These are phyloP conservation scores for Lagodon rhomboides DNA, from an alignment of 2,797 vertebrate genomes.

Conservation along the genomic window DNA sequence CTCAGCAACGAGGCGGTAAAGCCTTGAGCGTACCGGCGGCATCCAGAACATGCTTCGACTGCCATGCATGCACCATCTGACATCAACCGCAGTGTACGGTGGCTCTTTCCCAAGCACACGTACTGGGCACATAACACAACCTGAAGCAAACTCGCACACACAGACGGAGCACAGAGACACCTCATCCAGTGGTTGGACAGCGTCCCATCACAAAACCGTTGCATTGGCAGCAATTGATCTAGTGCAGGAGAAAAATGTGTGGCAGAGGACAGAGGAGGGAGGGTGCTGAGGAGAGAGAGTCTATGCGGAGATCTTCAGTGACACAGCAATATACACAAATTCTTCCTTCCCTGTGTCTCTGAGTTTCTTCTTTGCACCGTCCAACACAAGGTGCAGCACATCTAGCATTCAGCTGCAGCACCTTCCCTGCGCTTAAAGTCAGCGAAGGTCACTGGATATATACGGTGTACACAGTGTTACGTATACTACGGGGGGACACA, in stretches of 20 bases:
- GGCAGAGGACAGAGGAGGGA: slow-evolving; percentile 60
- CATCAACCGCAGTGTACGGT: slow-evolving; percentile 25
- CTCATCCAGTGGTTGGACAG: slow-evolving; percentile 33
- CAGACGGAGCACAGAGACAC: slow-evolving; percentile 5
- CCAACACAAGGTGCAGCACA: slow-evolving; percentile 28
- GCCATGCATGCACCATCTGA: slow-evolving; percentile 39
- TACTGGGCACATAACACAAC: background rate
- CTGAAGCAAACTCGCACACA: slow-evolving; percentile 6
- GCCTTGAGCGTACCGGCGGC: slow-evolving; percentile 26
- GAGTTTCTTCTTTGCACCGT: slow-evolving; percentile 26
- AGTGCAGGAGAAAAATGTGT: slow-evolving; percentile 31
- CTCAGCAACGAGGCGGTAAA: slow-evolving; percentile 67
- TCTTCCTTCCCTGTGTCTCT: slow-evolving; percentile 19
- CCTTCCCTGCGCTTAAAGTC: background rate
- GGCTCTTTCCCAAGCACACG: background rate
- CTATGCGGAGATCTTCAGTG: slow-evolving; percentile 77
- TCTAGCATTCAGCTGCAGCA: slow-evolving; percentile 6
- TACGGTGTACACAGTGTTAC: background rate
- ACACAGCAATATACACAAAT: slow-evolving; percentile 80
- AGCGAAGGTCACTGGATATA: slow-evolving; percentile 42
- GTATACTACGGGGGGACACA: slow-evolving; percentile 7
- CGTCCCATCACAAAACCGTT: slow-evolving; percentile 17
- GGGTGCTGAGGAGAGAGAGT: slow-evolving; percentile 48
- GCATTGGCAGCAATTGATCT: slow-evolving; percentile 37
- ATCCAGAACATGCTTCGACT: slow-evolving; percentile 49